Evolutionary conservation across 2,797 vertebrate species (phyloP).

Genomic region (Artibeus jamaicensis): DNA sequence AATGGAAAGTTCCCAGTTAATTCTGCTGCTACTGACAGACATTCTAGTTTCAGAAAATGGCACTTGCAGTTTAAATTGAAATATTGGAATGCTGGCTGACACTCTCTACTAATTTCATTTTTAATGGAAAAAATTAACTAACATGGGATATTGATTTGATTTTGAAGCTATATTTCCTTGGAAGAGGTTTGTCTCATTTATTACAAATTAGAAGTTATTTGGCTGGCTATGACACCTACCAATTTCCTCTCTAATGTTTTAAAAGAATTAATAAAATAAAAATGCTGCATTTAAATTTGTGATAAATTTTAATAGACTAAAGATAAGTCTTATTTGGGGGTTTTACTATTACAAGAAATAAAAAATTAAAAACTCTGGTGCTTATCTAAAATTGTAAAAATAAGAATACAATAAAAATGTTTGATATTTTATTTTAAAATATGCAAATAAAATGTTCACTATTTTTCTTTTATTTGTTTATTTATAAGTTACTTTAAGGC

Average conservation of each 20-base stretch:
- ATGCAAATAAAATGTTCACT: neutral
- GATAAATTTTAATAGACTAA: neutral
- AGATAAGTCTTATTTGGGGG: neutral
- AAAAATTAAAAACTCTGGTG: neutral
- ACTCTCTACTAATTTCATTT: conserved; percentile 42
- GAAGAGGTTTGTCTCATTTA: conserved; percentile 20
- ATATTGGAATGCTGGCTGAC: neutral
- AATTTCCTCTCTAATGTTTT: conserved; percentile 7
- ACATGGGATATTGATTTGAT: conserved; percentile 43
- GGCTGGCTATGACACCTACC: neutral
- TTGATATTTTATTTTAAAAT: neutral
- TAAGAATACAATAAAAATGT: neutral
- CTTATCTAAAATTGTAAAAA: neutral
- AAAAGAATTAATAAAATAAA: conserved; percentile 49
- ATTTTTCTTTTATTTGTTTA: neutral
- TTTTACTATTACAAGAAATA: conserved; percentile 4
- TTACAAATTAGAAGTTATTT: conserved; percentile 40
- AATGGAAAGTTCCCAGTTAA: neutral
- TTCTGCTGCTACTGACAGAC: neutral
- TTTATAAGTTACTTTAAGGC: neutral
- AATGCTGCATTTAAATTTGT: conserved; percentile 5
- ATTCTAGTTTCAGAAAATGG: neutral
- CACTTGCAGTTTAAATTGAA: conserved; percentile 30
- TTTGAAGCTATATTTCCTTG: conserved; percentile 35
- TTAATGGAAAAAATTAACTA: conserved; percentile 41